Conservation (phyloP, 2,888 invertebrate genomes). For the Drosophila nr. fundita region DNA sequence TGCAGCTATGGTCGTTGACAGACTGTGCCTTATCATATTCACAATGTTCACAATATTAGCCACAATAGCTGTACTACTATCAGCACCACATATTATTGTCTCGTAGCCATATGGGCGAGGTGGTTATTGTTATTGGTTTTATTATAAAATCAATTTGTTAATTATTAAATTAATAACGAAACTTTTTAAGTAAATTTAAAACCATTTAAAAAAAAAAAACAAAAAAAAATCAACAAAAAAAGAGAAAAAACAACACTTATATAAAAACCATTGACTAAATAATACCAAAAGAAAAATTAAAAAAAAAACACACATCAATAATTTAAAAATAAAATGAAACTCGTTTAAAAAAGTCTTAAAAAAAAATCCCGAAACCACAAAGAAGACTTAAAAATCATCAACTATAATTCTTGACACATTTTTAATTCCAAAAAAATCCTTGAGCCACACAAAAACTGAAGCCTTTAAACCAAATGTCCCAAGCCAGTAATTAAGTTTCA, state of each 20-base stretch:
- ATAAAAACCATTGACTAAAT: constrained; percentile 74
- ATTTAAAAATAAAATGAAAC: constrained; percentile 62
- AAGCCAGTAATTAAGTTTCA: constrained; percentile 65
- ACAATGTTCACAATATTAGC: constrained; percentile 99
- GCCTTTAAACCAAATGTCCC: constrained; percentile 28
- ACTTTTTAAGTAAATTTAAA: constrained; percentile 85
- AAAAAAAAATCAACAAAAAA: constrained; percentile 70
- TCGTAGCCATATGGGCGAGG: constrained; percentile 86
- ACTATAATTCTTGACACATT: constrained; percentile 63
- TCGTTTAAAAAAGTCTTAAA: constrained; percentile 63
- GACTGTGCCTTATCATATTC: constrained; percentile 99
- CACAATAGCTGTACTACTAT: constrained; percentile 98
- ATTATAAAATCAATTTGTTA: constrained; percentile 86
- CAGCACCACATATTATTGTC: constrained; percentile 93
- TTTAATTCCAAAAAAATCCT: constrained; percentile 56
- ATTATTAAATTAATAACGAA: constrained; percentile 86
- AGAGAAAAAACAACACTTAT: constrained; percentile 63
- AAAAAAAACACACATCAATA: constrained; percentile 59
- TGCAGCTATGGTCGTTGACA: constrained; percentile 99
- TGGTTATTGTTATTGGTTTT: constrained; percentile 86
- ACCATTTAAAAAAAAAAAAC: constrained; percentile 64
- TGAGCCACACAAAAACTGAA: constrained; percentile 36
- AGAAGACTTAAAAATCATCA: constrained; percentile 53
- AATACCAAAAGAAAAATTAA: constrained; percentile 46
- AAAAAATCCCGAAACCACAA: constrained; percentile 43